Evolutionary conservation across 2,797 vertebrate genomes (phyloP).

Genomic region (Semotilus atromaculatus): DNA sequence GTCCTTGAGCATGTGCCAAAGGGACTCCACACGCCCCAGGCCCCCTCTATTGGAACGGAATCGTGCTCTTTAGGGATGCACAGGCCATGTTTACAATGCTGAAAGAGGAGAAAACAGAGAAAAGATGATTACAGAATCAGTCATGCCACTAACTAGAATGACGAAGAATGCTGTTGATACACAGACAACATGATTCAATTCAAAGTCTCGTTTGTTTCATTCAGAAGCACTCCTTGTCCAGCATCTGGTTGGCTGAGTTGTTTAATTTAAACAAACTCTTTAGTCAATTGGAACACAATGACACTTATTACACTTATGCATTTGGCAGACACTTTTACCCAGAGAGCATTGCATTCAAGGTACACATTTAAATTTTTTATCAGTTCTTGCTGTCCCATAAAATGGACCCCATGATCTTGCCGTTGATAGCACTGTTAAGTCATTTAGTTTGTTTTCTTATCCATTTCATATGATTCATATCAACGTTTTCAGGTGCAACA

Average conservation of each 20-base stretch:
- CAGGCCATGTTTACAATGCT: conserved; percentile 95
- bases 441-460: neutral
- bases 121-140: conserved; percentile 9
- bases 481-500: neutral
- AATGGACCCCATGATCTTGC: neutral
- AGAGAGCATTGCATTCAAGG: neutral
- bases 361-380: neutral
- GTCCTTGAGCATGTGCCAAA: conserved; percentile 95
- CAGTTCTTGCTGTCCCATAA: neutral
- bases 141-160: neutral
- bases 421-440: neutral
- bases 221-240: neutral
- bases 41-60: conserved; percentile 82
- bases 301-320: neutral
- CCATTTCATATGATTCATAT: neutral
- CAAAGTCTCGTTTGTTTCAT: neutral
- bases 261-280: neutral
- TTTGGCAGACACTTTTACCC: neutral
- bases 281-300: neutral
- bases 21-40: conserved; percentile 97
- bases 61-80: conserved; percentile 92
- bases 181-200: neutral
- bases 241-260: neutral
- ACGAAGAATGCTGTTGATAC: neutral
- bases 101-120: conserved; percentile 45